Percentiles rank a stretch among this genome's conserved stretches.
phyloP scores from a whole-genome alignment of 1,140 invertebrate species.

The Homalodisca vitripennis region DNA sequence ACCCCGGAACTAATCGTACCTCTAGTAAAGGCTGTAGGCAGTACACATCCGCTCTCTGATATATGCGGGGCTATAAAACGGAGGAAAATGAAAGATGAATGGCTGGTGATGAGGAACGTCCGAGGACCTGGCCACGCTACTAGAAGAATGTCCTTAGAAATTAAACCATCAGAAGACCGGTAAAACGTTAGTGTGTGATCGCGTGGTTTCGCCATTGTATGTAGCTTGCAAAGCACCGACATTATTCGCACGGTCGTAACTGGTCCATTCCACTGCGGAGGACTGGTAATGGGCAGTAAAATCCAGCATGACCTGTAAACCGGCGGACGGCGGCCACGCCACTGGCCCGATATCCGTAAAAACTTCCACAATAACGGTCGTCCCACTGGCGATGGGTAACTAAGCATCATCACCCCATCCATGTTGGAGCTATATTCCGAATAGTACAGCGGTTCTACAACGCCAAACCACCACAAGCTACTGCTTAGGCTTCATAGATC shows the following conservation, averaged over 20 bases:
- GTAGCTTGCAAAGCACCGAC: slow-evolving; percentile 8
- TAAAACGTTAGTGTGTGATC: slow-evolving; percentile 9
- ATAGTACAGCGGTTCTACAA: too few species aligned
- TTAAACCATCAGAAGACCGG: slow-evolving; percentile 18
- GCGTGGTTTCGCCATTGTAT: slow-evolving; percentile 12
- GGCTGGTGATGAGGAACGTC: neutral
- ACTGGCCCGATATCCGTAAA: too few species aligned
- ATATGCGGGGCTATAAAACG: neutral
- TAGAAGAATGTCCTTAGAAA: neutral
- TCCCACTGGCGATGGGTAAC: too few species aligned
- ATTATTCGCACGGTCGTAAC: neutral
- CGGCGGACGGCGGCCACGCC: neutral
- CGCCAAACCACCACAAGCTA: too few species aligned
- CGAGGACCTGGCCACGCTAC: neutral
- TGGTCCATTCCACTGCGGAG: slow-evolving; percentile 14
- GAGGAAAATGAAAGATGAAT: neutral
- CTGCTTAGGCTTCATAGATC: too few species aligned
- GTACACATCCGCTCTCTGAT: neutral
- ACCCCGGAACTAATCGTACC: too few species aligned
- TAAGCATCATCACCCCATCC: too few species aligned
- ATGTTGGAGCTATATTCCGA: too few species aligned
- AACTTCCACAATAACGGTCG: too few species aligned
- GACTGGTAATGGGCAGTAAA: slow-evolving; percentile 10
- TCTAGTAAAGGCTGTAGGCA: neutral
- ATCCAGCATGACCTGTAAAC: slow-evolving; percentile 16